Evolutionary conservation across 2,888 invertebrate species (phyloP).

Genomic region (Parnassius glacialis): DNA sequence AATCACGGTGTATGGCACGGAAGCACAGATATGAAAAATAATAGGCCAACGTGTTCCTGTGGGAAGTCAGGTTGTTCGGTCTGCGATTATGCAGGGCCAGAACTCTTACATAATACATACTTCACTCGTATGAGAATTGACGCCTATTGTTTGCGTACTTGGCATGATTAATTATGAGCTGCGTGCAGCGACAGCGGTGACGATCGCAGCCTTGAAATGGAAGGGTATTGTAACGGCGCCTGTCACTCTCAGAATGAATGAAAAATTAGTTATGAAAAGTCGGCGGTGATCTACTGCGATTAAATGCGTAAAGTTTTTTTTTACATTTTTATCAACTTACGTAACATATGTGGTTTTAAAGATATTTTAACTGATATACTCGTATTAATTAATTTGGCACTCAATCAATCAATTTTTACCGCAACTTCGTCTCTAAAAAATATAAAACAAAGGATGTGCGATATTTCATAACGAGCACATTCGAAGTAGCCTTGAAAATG

Average conservation of each 20-base stretch:
- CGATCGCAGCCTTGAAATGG: conserved; percentile 28
- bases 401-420: too few relatives aligned
- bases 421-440: too few relatives aligned
- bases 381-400: too few relatives aligned
- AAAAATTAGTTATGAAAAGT: conserved; percentile 31
- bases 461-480: too few relatives aligned
- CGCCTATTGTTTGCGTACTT: conserved; percentile 37
- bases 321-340: too few relatives aligned
- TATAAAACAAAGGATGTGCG: too few relatives aligned
- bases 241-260: conserved; percentile 37
- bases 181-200: conserved; percentile 34
- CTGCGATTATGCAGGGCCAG: conserved; percentile 50
- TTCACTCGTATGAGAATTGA: conserved; percentile 39
- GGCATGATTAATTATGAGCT: conserved; percentile 37
- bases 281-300: conserved; percentile 6
- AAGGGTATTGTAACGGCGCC: conserved; percentile 30
- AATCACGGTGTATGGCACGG: conserved; percentile 57
- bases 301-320: neutral
- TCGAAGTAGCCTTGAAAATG: too few relatives aligned
- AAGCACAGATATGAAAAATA: conserved; percentile 69
- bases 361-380: too few relatives aligned
- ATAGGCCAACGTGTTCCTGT: conserved; percentile 50
- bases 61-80: conserved; percentile 49
- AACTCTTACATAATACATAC: conserved; percentile 41
- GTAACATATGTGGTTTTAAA: too few relatives aligned